phyloP scores from a whole-genome alignment of 2,113 vertebrate species.

The Gobiocypris rarus region DNA sequence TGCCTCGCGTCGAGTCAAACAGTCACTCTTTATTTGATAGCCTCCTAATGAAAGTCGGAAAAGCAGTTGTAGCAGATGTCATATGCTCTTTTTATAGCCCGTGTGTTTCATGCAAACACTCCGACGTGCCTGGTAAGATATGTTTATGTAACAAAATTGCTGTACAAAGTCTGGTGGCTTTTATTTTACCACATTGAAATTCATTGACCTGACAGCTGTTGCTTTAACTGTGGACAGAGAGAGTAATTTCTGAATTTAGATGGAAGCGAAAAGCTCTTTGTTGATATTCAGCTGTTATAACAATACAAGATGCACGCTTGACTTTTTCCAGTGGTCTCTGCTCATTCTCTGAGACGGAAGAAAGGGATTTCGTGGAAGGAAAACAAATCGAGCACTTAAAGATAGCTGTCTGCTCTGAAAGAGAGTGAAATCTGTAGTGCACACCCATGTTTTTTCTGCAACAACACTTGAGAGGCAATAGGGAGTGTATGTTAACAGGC shows the following conservation, averaged over 20 bases:
- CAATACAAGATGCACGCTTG: neutral
- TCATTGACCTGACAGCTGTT: constrained; percentile 23
- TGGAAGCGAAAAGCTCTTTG: constrained; percentile 12
- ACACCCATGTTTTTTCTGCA: constrained; percentile 21
- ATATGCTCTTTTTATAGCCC: constrained; percentile 20
- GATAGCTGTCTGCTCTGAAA: constrained; percentile 13
- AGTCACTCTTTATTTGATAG: constrained; percentile 21
- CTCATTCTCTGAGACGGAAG: neutral
- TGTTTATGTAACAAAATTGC: neutral
- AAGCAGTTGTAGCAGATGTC: constrained; percentile 36
- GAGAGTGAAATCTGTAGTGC: constrained; percentile 8
- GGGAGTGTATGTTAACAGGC: constrained; percentile 40
- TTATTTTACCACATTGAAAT: neutral
- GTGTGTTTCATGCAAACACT: constrained; percentile 11
- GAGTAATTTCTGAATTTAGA: neutral
- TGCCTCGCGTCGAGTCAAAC: neutral
- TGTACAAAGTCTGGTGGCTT: neutral
- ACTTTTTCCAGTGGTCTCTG: neutral
- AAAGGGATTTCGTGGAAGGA: neutral
- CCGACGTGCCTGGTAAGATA: neutral
- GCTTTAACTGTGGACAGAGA: constrained; percentile 2
- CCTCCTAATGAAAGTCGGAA: constrained; percentile 21
- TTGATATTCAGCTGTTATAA: neutral
- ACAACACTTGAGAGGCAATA: constrained; percentile 32
- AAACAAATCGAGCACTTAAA: constrained; percentile 38